A percentile compares a stretch with the other conserved stretches of the same genome.
Evolutionary conservation across 1,140 invertebrate genomes (phyloP).

Genomic region (Schlechtendalia chinensis): DNA sequence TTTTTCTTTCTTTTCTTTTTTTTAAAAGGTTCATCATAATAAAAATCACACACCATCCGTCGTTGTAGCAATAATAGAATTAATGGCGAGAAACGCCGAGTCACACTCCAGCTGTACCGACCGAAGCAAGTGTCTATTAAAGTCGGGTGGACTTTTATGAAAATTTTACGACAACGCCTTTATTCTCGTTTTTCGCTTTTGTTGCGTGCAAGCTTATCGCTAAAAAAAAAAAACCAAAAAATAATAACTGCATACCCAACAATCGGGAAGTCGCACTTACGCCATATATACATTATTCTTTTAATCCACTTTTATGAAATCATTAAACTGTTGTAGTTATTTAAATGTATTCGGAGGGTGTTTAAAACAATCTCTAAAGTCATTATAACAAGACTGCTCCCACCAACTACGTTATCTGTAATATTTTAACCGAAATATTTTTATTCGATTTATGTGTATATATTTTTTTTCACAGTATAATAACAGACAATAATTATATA

Average conservation of each 20-base stretch:
- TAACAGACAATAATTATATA: too few relatives aligned
- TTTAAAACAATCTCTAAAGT: not conserved
- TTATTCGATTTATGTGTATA: too few relatives aligned
- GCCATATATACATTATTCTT: not conserved
- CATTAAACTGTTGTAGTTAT: constrained; percentile 20
- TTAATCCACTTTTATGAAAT: constrained; percentile 19
- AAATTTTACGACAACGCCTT: constrained; percentile 41
- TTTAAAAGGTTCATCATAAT: constrained; percentile 46
- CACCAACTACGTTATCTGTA: not conserved
- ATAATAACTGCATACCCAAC: not conserved
- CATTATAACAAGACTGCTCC: not conserved
- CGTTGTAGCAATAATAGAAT: constrained; percentile 42
- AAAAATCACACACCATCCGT: constrained; percentile 25
- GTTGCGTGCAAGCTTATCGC: not conserved
- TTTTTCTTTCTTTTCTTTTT: not conserved
- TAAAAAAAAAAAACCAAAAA: not conserved
- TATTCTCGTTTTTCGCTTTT: not conserved
- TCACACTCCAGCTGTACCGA: not conserved
- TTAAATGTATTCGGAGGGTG: not conserved
- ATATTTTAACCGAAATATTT: not conserved
- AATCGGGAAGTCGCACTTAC: not conserved
- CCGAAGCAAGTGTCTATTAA: constrained; percentile 39
- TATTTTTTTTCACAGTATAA: too few relatives aligned
- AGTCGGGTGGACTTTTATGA: constrained; percentile 24
- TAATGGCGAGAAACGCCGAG: constrained; percentile 32